Evolutionary conservation across 1,140 invertebrate genomes (phyloP), one percentile per base, ranked within the genome.

Genomic region (Ylistrum balloti): DNA sequence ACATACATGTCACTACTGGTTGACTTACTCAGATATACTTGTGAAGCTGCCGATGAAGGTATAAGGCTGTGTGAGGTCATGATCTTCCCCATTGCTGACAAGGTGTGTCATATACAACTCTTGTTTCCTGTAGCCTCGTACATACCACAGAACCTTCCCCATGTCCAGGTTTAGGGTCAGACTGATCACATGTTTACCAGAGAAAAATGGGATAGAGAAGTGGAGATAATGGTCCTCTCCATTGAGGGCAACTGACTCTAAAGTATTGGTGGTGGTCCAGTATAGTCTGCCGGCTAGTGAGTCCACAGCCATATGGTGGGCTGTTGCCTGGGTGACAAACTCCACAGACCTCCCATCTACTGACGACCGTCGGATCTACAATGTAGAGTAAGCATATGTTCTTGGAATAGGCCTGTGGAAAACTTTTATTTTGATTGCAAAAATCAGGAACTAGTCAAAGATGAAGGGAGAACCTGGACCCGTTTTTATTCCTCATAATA

Each of bases 181-280:
- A 9, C 98, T 98, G 97, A 95, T 93, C 87, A 95, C 93, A 97
- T 98, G 97, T 95, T 98, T 98, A 0, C 98, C 98, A 93, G 97
- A 97, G 95, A 98, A 98, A 85, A 98, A 96, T 92, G 56, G 97
- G 97, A 86, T 97, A 97, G 91, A 89, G 95, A 98, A 98, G 94
- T 98, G 98, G 48, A 97, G 97, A 86, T 97, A 97, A 92, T 97
- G 97, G 89, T 98, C 97, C 92, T 97, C 97, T 0, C 98, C 98
- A 96, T 98, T 98, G 0, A 98, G 96, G 85, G 97, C 96, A 0
- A 98, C 97, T 45, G 97, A 97, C 96, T 98, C 98, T 0, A 99
- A 97, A 0, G 98, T 97, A 91, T 98, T 97, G 0, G 97, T 97
- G 0, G 98, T 99, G 13, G 98, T 98, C 98, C 98, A 99, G 94